Evolutionary conservation across 2,113 vertebrate species (phyloP).

Genomic region (Tragelaphus buxtoni): DNA sequence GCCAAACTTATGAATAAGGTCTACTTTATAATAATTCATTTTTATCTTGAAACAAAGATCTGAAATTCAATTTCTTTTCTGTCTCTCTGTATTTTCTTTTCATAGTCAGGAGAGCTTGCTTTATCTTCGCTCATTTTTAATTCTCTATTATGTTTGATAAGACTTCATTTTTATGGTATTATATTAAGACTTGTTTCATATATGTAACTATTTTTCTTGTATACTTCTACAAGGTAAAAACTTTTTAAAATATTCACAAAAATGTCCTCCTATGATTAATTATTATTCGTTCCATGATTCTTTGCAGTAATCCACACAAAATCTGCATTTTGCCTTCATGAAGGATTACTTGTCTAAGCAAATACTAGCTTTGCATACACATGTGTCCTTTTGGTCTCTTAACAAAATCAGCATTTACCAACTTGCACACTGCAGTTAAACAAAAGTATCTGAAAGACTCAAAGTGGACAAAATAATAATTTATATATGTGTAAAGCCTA

Average conservation of each 20-base stretch:
- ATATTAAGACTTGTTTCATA: constrained; percentile 34
- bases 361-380: constrained; percentile 12
- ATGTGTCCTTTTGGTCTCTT: background rate
- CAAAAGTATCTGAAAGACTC: background rate
- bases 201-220: constrained; percentile 26
- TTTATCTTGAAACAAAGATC: constrained; percentile 72
- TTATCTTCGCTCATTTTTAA: constrained; percentile 62
- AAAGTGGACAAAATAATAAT: constrained; percentile 14
- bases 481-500: background rate
- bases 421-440: background rate
- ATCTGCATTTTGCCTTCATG: constrained; percentile 9
- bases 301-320: constrained; percentile 16
- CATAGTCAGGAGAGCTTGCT: constrained; percentile 28
- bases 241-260: constrained; percentile 43
- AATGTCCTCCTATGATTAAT: background rate
- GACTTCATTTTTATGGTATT: constrained; percentile 41
- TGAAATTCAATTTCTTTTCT: constrained; percentile 69
- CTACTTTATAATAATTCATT: constrained; percentile 62
- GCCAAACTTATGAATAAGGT: constrained; percentile 42
- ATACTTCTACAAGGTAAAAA: constrained; percentile 19
- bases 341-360: constrained; percentile 30
- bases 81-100: constrained; percentile 53
- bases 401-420: constrained; percentile 31
- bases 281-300: background rate
- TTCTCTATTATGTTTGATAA: constrained; percentile 51